phyloP scores from a whole-genome alignment of 2,888 invertebrate species.

The Prosapia bicincta region DNA sequence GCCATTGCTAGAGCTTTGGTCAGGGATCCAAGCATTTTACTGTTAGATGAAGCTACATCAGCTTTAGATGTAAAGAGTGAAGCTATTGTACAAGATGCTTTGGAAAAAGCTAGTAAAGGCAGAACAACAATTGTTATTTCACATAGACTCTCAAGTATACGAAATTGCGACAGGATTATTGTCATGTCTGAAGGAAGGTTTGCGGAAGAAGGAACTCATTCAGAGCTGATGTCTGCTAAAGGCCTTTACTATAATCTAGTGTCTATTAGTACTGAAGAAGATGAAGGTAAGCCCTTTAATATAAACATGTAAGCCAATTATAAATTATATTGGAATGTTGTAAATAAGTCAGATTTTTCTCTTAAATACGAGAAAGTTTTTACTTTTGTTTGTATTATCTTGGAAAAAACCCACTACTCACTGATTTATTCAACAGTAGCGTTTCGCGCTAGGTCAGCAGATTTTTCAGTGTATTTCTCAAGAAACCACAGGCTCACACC shows the following conservation, averaged over 20 bases:
- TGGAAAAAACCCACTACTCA: no score
- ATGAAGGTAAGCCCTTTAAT: slow-evolving; percentile 16
- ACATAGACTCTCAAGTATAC: slow-evolving; percentile 69
- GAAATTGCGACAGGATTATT: neutral
- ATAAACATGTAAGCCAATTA: no score
- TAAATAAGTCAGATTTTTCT: no score
- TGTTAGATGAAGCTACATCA: slow-evolving; percentile 70
- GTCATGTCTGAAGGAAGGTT: slow-evolving; percentile 45
- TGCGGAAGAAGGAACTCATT: slow-evolving; percentile 67
- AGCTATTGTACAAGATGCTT: neutral
- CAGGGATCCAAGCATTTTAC: neutral
- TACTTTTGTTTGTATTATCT: no score
- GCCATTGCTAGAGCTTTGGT: slow-evolving; percentile 71
- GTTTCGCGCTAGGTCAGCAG: no score
- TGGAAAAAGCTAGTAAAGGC: slow-evolving; percentile 52
- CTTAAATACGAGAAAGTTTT: no score
- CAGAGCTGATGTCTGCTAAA: slow-evolving; percentile 60
- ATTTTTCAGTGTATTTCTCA: no score
- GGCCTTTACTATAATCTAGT: slow-evolving; percentile 69
- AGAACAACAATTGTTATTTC: slow-evolving; percentile 78
- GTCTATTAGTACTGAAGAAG: slow-evolving; percentile 42
- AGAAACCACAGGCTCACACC: no score
- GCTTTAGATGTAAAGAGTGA: slow-evolving; percentile 69
- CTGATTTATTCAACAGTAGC: no score
- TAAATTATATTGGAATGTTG: no score